Percentiles rank a stretch among this genome's conserved stretches.
phyloP scores from a whole-genome alignment of 2,888 invertebrate species.

The Belgica antarctica region DNA sequence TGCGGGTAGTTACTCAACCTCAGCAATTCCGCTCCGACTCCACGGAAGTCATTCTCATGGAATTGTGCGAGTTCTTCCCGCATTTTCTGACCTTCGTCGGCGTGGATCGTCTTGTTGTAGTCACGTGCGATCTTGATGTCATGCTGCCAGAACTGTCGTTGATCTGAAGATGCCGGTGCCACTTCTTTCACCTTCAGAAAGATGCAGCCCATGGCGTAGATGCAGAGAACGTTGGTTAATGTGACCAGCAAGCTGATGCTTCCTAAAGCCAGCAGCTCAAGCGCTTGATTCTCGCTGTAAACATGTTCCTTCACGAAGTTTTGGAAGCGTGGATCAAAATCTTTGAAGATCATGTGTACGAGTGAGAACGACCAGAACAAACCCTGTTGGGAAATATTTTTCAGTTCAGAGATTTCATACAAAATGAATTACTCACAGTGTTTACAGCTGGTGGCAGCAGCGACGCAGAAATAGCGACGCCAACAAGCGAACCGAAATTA shows the following conservation, averaged over 20 bases:
- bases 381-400: slow-evolving; percentile 55
- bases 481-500: slow-evolving; percentile 73
- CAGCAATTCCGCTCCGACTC: slow-evolving; percentile 34
- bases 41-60: slow-evolving; percentile 45
- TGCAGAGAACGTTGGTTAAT: slow-evolving; percentile 70
- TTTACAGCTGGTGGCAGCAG: slow-evolving; percentile 78
- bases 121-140: slow-evolving; percentile 63
- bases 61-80: slow-evolving; percentile 51
- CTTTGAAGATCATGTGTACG: slow-evolving; percentile 58
- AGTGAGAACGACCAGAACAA: slow-evolving; percentile 64
- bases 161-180: slow-evolving; percentile 57
- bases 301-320: slow-evolving; percentile 54
- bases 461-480: slow-evolving; percentile 79
- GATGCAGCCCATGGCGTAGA: slow-evolving; percentile 67
- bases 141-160: slow-evolving; percentile 62
- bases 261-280: slow-evolving; percentile 65
- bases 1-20: neutral
- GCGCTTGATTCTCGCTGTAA: slow-evolving; percentile 62
- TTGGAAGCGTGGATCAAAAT: slow-evolving; percentile 54
- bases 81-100: slow-evolving; percentile 50
- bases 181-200: slow-evolving; percentile 67
- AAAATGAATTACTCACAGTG: slow-evolving; percentile 58
- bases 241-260: slow-evolving; percentile 69
- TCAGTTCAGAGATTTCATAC: neutral
- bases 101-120: slow-evolving; percentile 57